Conservation (phyloP, 2,113 vertebrate species). For the Vulpes vulpes region DNA sequence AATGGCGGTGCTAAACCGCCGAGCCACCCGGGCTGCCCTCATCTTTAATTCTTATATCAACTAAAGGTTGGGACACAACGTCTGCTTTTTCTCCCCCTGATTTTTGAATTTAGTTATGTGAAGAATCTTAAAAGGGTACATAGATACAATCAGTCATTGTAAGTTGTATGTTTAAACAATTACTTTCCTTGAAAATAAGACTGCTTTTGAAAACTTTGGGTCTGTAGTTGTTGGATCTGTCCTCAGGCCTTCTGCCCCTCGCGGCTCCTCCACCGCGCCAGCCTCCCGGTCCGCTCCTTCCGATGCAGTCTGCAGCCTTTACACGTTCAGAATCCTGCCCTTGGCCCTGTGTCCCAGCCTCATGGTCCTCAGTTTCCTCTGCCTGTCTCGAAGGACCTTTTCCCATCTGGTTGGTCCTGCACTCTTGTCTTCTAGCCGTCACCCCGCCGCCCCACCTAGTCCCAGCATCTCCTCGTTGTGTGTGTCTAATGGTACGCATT, state of each 20-base stretch:
- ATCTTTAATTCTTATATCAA: background rate
- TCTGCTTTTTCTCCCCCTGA: background rate
- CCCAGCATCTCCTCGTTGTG: background rate
- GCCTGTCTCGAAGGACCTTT: background rate
- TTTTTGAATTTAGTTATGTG: slow-evolving; percentile 19
- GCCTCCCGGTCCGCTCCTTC: background rate
- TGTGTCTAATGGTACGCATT: background rate
- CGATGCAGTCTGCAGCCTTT: background rate
- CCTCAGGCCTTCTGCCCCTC: background rate
- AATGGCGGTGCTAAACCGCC: too few species aligned
- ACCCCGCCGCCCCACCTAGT: background rate
- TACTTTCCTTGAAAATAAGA: slow-evolving; percentile 31
- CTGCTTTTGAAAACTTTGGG: background rate
- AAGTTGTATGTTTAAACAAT: slow-evolving; percentile 52
- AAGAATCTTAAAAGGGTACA: slow-evolving; percentile 15
- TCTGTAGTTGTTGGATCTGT: background rate
- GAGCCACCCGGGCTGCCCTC: background rate
- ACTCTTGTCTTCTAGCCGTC: background rate
- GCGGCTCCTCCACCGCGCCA: background rate
- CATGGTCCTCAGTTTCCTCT: background rate
- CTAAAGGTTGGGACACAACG: background rate
- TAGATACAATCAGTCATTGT: background rate
- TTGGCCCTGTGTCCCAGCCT: background rate
- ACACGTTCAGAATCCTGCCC: background rate
- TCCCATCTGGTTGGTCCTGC: background rate